Evolutionary conservation across 2,113 vertebrate genomes (phyloP).

Genomic region (Ibidorhyncha struthersii): DNA sequence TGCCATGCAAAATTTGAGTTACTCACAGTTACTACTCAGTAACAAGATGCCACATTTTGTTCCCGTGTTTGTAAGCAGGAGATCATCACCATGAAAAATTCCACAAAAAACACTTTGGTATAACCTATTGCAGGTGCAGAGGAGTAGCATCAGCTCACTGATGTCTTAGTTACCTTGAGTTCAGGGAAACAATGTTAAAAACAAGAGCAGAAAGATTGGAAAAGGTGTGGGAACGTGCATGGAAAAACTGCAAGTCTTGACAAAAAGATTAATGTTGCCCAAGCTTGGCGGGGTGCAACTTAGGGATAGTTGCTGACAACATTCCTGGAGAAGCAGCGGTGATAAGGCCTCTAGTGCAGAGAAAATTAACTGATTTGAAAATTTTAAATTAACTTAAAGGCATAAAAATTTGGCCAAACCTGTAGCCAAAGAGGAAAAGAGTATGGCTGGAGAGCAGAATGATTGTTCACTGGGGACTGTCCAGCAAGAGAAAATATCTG

Average conservation of each 20-base stretch:
- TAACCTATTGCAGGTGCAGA: neutral
- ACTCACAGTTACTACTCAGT: neutral
- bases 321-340: neutral
- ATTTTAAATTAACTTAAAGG: neutral
- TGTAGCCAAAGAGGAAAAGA: neutral
- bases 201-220: neutral
- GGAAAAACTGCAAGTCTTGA: neutral
- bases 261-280: neutral
- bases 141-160: neutral
- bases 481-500: neutral
- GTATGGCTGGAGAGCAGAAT: neutral
- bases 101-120: neutral
- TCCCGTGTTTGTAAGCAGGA: neutral
- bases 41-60: neutral
- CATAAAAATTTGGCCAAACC: neutral
- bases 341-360: neutral
- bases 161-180: neutral
- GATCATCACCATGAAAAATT: neutral
- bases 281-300: neutral
- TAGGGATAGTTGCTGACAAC: neutral
- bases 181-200: neutral
- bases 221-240: neutral
- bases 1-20: neutral
- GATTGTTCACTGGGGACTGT: neutral
- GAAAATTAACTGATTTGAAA: neutral